Evolutionary conservation across 92 coral and sea anemone species (phyloP).

Genomic region (Pocillopora grandis): DNA sequence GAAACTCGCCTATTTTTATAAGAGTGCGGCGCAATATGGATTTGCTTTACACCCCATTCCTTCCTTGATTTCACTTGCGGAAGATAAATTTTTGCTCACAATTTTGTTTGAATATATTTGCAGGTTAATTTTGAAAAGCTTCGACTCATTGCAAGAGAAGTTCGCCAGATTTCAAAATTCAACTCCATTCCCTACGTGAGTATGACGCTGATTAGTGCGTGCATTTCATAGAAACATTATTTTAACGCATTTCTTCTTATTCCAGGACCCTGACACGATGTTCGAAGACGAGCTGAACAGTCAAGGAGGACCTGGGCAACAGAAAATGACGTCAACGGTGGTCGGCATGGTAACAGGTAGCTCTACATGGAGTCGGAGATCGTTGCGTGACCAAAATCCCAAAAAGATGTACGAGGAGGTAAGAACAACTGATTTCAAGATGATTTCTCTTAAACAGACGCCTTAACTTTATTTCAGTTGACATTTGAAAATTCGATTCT

Average conservation of each 20-base stretch:
- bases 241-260: neutral
- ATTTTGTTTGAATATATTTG: neutral
- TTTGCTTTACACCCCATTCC: no score
- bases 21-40: no score
- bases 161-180: slow-evolving; percentile 88
- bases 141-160: slow-evolving; percentile 94
- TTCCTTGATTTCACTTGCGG: no score
- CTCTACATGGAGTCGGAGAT: slow-evolving; percentile 81
- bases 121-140: slow-evolving; percentile 97
- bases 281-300: slow-evolving; percentile 82
- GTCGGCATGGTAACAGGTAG: slow-evolving; percentile 90
- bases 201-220: neutral
- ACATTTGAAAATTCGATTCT: no score
- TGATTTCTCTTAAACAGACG: neutral
- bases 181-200: slow-evolving; percentile 93
- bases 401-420: slow-evolving; percentile 98
- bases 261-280: slow-evolving; percentile 87
- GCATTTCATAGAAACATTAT: neutral
- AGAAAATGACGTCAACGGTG: slow-evolving; percentile 84
- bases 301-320: slow-evolving; percentile 76
- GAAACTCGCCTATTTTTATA: no score
- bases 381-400: slow-evolving; percentile 85
- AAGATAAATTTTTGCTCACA: neutral
- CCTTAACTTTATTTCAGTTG: neutral
- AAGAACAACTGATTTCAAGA: neutral